A percentile compares a stretch with the other conserved stretches of the same genome.
Conservation (phyloP, 2,888 invertebrate genomes). For the Meta bourneti region DNA sequence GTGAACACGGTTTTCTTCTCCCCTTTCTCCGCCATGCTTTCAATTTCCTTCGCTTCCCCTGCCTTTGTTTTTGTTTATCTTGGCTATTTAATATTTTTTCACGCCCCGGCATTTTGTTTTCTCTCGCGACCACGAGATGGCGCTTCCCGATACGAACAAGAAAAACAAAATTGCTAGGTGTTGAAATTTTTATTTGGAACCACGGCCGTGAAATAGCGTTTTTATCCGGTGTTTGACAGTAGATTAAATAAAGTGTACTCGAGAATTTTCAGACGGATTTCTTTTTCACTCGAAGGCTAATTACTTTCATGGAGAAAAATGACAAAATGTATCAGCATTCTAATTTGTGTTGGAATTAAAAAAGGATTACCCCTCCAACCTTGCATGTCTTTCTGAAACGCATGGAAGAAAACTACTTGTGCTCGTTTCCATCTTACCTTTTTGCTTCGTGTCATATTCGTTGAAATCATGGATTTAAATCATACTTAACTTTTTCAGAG, state of each 20-base stretch:
- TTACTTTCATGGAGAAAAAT: constrained; percentile 10
- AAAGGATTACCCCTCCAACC: constrained; percentile 15
- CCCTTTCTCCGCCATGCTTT: constrained; percentile 8
- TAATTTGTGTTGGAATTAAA: constrained; percentile 25
- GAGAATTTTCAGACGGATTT: neutral
- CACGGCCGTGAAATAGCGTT: neutral
- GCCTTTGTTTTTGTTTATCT: constrained; percentile 33
- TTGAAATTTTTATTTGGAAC: constrained; percentile 51
- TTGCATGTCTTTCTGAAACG: neutral
- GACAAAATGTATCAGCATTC: neutral
- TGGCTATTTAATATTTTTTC: constrained; percentile 54
- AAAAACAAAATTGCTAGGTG: constrained; percentile 14
- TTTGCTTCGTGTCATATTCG: neutral
- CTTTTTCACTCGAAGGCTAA: constrained; percentile 15
- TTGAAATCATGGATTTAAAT: neutral
- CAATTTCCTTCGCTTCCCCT: neutral
- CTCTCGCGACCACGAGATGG: constrained; percentile 5
- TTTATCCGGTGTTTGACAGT: constrained; percentile 42
- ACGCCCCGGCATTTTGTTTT: constrained; percentile 16
- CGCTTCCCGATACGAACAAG: constrained; percentile 19
- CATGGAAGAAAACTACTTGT: neutral
- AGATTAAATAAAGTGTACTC: constrained; percentile 22
- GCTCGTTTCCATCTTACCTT: neutral
- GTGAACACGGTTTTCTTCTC: constrained; percentile 41
- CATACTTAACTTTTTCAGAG: neutral